Evolutionary conservation across 2,888 invertebrate species (phyloP), one percentile per base, ranked within the genome.

Genomic region (Himalopsyche tibetana): DNA sequence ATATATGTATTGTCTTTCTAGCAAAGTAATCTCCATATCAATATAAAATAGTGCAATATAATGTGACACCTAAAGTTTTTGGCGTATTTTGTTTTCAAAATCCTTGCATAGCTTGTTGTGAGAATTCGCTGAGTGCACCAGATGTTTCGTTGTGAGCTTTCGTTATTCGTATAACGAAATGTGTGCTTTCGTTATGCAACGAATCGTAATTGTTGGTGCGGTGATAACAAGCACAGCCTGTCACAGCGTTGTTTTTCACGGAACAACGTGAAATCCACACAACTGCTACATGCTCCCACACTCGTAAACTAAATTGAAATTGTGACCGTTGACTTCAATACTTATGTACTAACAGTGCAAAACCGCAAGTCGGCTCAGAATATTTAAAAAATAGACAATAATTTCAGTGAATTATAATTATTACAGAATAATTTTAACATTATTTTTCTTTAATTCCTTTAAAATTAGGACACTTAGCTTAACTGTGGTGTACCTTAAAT

Each of bases 171-270:
- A 28, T 74, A 74, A 74, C 74, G 74, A 74, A 74, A 74, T 74
- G 74, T 74, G 74, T 74, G 36, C 36, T 74, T 74, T 74, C 74
- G 74, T 74, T 74, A 74, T 74, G 74, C 74, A 74, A 36, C 74
- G 74, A 74, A 74, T 74, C 38, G 74, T 74, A 74, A 74, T 74
- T 74, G 74, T 74, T 38, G 74, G 74, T 74, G 74, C 74, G 74
- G 74, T 36, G 74, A 74, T 74, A 74, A 74, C 74, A 74, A 38
- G 74, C 74, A 36, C 74, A 36, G 74, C 74, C 74, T 74, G 74
- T 74, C 74, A 74, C 38, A 15, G 51, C 51, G 51, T 15, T 74
- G 74, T 74, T 74, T 74, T 74, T 74, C 74, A 74, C 74, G 74
- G n/a, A 15, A 38, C 19, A 74, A 38, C 74, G 74, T 74, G 11